Conservation (phyloP, 2,888 invertebrate species). For the Leucophenga montana region DNA sequence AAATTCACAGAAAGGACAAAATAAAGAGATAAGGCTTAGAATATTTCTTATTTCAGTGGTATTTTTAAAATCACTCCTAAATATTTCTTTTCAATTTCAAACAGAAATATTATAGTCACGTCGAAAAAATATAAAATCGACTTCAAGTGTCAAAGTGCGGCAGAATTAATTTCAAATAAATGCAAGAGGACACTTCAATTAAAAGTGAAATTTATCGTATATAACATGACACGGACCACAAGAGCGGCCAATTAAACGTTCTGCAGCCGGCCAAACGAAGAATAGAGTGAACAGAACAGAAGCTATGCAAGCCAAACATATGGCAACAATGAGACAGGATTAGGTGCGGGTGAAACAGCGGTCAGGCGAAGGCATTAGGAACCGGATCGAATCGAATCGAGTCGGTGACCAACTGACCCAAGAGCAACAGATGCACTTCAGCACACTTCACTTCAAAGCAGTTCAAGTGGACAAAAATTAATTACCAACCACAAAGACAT, state of each 20-base stretch:
- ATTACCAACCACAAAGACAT: constrained; percentile 44
- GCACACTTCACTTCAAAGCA: constrained; percentile 24
- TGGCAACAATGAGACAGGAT: constrained; percentile 35
- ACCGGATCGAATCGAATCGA: no score
- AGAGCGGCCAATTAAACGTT: constrained; percentile 46
- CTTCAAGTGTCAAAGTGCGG: constrained; percentile 9
- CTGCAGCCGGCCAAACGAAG: neutral
- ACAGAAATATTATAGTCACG: no score
- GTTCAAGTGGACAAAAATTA: constrained; percentile 47
- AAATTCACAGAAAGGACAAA: no score
- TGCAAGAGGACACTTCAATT: constrained; percentile 51
- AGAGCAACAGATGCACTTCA: constrained; percentile 44
- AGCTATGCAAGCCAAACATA: constrained; percentile 14
- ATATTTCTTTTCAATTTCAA: no score
- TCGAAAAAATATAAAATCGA: neutral
- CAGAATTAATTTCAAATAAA: constrained; percentile 5
- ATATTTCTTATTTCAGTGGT: no score
- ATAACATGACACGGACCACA: constrained; percentile 56
- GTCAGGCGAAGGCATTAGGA: constrained; percentile 23
- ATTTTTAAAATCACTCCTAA: no score
- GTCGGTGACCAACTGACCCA: constrained; percentile 25
- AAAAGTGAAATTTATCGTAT: constrained; percentile 56
- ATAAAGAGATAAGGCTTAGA: no score
- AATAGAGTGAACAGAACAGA: neutral
- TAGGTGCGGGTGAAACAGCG: constrained; percentile 32